These are phyloP conservation scores for Peucedramus taeniatus DNA, from an alignment of 2,113 vertebrate species.

Conservation along the genomic window DNA sequence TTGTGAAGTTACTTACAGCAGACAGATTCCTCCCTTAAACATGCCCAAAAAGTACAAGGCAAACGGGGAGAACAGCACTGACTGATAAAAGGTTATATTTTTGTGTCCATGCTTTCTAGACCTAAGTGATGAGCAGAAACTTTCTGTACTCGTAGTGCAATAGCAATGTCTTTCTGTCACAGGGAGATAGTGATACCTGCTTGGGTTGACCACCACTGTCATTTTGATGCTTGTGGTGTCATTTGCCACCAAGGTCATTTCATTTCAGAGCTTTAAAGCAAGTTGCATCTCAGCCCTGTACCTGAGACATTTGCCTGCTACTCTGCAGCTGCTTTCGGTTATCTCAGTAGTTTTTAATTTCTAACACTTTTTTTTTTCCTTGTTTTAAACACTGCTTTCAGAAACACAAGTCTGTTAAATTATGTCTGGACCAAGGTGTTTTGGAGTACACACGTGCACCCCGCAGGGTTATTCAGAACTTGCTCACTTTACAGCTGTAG, in stretches of 20 bases:
- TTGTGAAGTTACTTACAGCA: not conserved
- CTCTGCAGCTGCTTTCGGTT: not conserved
- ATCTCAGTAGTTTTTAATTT: not conserved
- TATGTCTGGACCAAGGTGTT: not conserved
- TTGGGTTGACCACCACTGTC: not conserved
- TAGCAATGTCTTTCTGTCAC: not conserved
- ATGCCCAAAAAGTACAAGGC: fast-evolving
- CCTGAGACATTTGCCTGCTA: not conserved
- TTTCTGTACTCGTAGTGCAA: not conserved
- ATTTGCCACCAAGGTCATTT: not conserved
- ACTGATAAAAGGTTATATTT: not conserved
- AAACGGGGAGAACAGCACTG: not conserved
- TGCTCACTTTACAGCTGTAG: not conserved
- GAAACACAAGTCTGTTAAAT: not conserved
- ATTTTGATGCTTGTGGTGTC: not conserved
- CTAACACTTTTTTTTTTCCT: not conserved
- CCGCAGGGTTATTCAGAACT: not conserved
- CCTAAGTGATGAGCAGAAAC: not conserved
- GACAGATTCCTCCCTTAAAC: not conserved
- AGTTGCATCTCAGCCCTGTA: not conserved
- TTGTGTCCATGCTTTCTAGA: not conserved
- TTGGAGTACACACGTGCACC: fast-evolving
- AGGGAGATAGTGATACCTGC: not conserved
- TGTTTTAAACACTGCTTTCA: not conserved
- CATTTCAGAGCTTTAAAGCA: not conserved